These are phyloP conservation scores for Platyrinchus mystaceus DNA, from an alignment of 2,797 vertebrate genomes.

Conservation along the genomic window DNA sequence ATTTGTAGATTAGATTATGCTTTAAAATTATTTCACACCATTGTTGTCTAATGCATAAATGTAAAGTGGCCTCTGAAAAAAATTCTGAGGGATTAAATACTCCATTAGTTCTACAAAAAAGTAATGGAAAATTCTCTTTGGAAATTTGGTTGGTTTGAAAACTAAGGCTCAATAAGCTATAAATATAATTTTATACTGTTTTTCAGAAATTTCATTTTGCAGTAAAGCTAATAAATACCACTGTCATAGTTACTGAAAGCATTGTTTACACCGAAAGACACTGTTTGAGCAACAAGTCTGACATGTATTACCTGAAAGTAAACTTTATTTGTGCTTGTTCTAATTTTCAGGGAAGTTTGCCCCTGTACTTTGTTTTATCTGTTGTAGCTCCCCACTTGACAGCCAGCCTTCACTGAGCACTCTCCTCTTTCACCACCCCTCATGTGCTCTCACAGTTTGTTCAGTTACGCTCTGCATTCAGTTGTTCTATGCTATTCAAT, in stretches of 20 bases:
- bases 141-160: background rate
- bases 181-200: background rate
- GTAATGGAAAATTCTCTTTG: background rate
- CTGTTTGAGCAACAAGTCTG: background rate
- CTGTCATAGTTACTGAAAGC: background rate
- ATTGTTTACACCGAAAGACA: background rate
- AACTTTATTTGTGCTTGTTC: background rate
- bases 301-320: background rate
- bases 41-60: background rate
- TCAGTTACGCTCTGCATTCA: background rate
- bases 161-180: background rate
- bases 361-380: background rate
- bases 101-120: background rate
- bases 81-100: background rate
- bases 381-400: background rate
- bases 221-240: background rate
- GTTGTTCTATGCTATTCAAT: background rate
- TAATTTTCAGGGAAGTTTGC: background rate
- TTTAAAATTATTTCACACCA: background rate
- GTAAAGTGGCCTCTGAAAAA: background rate
- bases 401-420: background rate
- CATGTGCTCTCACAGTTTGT: background rate
- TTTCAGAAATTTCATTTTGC: background rate
- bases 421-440: background rate
- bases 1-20: background rate